Conservation (phyloP, 2,888 invertebrate genomes). For the Himalopsyche kuldschensis region DNA sequence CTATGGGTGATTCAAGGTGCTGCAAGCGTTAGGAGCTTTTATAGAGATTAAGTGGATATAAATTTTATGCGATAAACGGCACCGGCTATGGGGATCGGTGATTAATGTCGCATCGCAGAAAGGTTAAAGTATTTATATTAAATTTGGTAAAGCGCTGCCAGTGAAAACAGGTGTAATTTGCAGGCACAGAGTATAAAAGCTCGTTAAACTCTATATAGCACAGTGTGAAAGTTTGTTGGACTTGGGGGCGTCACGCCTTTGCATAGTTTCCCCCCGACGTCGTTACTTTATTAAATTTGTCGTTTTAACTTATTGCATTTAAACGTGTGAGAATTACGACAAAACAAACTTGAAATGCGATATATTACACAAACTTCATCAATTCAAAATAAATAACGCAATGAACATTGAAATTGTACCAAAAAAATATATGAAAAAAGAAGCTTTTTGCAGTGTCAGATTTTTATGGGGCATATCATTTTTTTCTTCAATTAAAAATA, state of each 20-base stretch:
- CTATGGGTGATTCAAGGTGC: slow-evolving; percentile 20
- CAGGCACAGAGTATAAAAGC: slow-evolving; percentile 22
- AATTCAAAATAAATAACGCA: too few species aligned
- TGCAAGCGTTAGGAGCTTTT: slow-evolving; percentile 23
- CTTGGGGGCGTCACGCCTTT: background rate
- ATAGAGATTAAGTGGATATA: slow-evolving; percentile 37
- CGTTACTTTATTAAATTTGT: background rate
- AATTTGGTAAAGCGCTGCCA: slow-evolving; percentile 23
- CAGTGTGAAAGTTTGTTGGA: slow-evolving; percentile 16
- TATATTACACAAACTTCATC: too few species aligned
- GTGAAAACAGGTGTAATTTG: slow-evolving; percentile 6
- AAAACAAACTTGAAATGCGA: too few species aligned
- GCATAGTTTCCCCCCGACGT: background rate
- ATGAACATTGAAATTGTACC: too few species aligned
- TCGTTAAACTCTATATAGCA: slow-evolving; percentile 17
- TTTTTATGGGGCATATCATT: too few species aligned
- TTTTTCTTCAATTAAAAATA: too few species aligned
- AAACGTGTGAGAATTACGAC: background rate
- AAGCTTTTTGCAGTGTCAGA: too few species aligned
- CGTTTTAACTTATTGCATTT: background rate
- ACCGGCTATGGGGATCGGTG: slow-evolving; percentile 16
- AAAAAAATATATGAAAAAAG: too few species aligned
- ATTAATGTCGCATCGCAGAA: slow-evolving; percentile 34
- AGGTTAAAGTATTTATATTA: slow-evolving; percentile 39
- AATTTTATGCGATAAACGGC: slow-evolving; percentile 35